Base-by-base conservation (phyloP, 2,888 invertebrate genomes). In the Drosophila tripunctata region DNA sequence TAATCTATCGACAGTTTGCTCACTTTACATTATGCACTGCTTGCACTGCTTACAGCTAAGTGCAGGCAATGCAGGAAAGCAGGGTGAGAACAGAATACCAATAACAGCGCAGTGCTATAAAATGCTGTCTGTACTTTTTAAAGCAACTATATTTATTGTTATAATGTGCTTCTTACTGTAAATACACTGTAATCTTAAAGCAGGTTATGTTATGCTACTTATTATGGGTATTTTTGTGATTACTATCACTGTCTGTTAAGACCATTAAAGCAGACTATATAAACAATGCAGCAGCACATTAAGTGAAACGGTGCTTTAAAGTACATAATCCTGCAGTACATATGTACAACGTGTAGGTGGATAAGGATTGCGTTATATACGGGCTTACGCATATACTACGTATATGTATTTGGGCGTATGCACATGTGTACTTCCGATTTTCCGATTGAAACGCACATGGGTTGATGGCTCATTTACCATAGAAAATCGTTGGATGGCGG, bases 391-490 rank as follows among this genome's bases (percentile, higher is more conserved):
- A 51, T 38, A 40, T 44, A 52, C 10, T 27, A 27, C 8, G 24
- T 24, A 24, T 24, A 24, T 62, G 24, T 44, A 50, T 47, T 58
- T 57, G 60, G 55, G 48, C 63, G 63, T 63, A 55, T 66, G 56
- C 65, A 62, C 67, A 58, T 75, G 62, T 77, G 67, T 67, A 67
- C 56, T 72, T 71, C 62, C 67, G 72, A 61, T 66, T 78, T 67
- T 71, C 58, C 67, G 72, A 61, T 66, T 78, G 55, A 60, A 55
- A 44, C 65, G 64, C 58, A 58, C 52, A 51, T 36, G 55, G 86
- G 58, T 62, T 51, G 82, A 58, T 67, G 76, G 69, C 86, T 87
- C 86, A 82, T 82, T 82, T 87, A 78, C 60, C 73, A 76, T 76
- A 47, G 67, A 56, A 72, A 67, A 73, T 71, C 76, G 71, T 60